These are phyloP conservation scores for Tichodroma muraria DNA, from an alignment of 2,113 vertebrate species.

Conservation along the genomic window DNA sequence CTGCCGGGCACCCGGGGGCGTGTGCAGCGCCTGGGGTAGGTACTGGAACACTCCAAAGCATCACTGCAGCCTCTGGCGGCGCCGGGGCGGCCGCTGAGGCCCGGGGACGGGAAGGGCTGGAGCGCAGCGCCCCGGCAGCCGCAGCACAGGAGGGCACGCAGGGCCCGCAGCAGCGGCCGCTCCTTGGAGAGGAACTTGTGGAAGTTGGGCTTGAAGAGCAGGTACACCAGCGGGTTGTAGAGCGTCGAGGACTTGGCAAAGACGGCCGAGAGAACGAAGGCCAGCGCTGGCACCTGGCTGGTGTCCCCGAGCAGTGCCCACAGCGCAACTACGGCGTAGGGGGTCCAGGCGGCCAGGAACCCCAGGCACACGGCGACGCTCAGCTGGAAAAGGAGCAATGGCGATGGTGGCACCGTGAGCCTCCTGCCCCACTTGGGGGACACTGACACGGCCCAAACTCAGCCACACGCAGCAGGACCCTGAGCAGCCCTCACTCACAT, in stretches of 20 bases:
- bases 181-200: slow-evolving; percentile 66
- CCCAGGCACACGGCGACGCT: slow-evolving; percentile 80
- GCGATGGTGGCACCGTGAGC: rapidly evolving
- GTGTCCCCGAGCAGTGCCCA: slow-evolving; percentile 73
- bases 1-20: background rate
- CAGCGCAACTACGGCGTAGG: slow-evolving; percentile 77
- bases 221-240: slow-evolving; percentile 80
- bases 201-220: slow-evolving; percentile 83
- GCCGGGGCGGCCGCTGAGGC: background rate
- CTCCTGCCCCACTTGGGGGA: rapidly evolving
- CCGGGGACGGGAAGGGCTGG: background rate
- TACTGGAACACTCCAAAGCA: background rate
- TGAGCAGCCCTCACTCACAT: too few relatives aligned
- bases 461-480: background rate
- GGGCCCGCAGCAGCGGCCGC: background rate
- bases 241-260: slow-evolving; percentile 83
- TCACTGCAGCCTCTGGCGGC: background rate
- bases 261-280: slow-evolving; percentile 75
- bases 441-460: background rate
- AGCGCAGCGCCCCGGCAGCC: background rate
- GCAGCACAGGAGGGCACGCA: background rate
- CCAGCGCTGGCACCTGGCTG: slow-evolving; percentile 68
- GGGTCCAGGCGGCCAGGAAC: slow-evolving; percentile 82
- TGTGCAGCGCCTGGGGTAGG: background rate
- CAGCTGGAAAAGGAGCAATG: slow-evolving; percentile 60